Conservation (phyloP, 2,113 vertebrate genomes). For the Siniperca knerii region DNA sequence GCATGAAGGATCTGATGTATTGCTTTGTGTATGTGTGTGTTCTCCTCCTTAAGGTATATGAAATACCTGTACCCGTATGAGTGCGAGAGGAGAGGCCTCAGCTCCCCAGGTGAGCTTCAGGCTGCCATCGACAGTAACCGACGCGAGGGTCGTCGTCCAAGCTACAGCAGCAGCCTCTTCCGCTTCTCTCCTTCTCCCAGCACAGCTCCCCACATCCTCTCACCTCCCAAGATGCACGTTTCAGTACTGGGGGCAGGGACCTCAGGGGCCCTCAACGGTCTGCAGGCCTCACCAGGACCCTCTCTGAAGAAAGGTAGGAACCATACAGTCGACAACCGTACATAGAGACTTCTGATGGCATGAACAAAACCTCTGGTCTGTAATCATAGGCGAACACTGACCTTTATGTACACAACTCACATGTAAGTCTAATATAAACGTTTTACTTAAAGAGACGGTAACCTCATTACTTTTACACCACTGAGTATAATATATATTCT, state of each 20-base stretch:
- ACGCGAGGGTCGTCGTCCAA: constrained; percentile 93
- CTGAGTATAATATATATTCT: background rate
- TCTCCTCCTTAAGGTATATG: constrained; percentile 85
- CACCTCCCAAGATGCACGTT: constrained; percentile 92
- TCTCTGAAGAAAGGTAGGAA: constrained; percentile 90
- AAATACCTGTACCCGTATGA: constrained; percentile 98
- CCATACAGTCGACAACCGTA: background rate
- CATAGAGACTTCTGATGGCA: background rate
- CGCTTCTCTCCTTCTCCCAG: constrained; percentile 88
- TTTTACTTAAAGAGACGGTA: background rate
- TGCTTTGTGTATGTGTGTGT: constrained; percentile 14
- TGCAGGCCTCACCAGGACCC: constrained; percentile 85
- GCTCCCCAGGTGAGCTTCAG: constrained; percentile 95
- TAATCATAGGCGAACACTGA: background rate
- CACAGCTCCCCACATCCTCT: constrained; percentile 85
- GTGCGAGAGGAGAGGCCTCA: constrained; percentile 96
- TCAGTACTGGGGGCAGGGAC: constrained; percentile 86
- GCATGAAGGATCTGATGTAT: constrained; percentile 1
- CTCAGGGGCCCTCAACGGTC: constrained; percentile 81
- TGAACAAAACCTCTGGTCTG: background rate
- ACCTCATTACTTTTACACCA: background rate
- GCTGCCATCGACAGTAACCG: constrained; percentile 97
- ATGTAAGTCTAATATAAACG: background rate
- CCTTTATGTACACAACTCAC: background rate
- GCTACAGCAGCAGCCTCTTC: constrained; percentile 95